Percentiles rank a stretch among this genome's conserved stretches.
Conservation (phyloP, 30 jellyfish, hydroid and myxozoan genomes). For the Chrysaora quinquecirrha region DNA sequence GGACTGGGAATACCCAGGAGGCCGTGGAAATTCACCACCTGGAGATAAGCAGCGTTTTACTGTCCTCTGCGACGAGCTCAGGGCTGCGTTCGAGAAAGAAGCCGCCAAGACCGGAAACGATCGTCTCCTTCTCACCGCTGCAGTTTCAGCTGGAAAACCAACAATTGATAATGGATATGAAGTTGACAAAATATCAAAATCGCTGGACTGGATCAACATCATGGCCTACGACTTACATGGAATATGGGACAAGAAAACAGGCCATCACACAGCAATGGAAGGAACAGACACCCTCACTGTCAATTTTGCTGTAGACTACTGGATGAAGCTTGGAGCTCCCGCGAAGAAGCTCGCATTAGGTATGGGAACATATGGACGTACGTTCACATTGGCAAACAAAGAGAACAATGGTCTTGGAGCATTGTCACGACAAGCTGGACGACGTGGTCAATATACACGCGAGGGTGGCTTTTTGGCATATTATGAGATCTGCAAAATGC, state of each 20-base stretch:
- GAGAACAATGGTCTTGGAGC: slow-evolving; percentile 82
- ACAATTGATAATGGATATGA: slow-evolving; percentile 87
- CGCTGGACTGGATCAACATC: neutral
- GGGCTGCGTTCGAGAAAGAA: neutral
- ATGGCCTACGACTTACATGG: neutral
- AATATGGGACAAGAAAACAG: slow-evolving; percentile 93
- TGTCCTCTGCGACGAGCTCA: neutral
- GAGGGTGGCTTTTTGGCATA: slow-evolving; percentile 83
- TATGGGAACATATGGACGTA: neutral
- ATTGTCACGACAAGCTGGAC: slow-evolving; percentile 84
- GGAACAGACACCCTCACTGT: slow-evolving; percentile 74
- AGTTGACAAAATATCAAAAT: neutral
- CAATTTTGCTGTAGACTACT: slow-evolving; percentile 65
- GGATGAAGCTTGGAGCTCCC: slow-evolving; percentile 39
- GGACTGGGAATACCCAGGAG: slow-evolving; percentile 94
- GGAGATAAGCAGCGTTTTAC: neutral
- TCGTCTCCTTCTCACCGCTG: neutral
- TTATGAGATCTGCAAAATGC: slow-evolving; percentile 15
- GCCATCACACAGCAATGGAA: slow-evolving; percentile 83
- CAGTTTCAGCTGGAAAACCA: slow-evolving; percentile 79
- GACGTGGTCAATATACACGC: slow-evolving; percentile 79
- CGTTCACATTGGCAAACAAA: neutral
- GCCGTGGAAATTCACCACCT: slow-evolving; percentile 83
- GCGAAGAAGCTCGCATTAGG: neutral
- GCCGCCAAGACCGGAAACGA: neutral